Conservation (phyloP, 2,888 invertebrate species). For the Lymantria monacha region DNA sequence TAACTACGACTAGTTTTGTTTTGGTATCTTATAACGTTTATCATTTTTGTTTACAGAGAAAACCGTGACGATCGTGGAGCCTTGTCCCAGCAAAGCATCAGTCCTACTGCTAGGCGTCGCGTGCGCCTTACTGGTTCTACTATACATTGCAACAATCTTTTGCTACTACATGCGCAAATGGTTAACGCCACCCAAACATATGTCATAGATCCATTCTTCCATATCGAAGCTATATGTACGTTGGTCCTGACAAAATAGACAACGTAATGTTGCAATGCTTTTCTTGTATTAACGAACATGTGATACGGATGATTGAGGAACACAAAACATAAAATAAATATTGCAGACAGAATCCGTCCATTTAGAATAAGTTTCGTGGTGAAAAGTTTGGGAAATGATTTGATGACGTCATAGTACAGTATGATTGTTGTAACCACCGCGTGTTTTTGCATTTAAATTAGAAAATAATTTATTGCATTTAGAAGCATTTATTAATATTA, state of each 20-base stretch:
- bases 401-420: slow-evolving; percentile 38
- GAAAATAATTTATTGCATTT: slow-evolving; percentile 72
- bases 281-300: slow-evolving; percentile 55
- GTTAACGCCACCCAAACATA: slow-evolving; percentile 92
- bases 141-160: slow-evolving; percentile 95
- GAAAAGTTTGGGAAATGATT: slow-evolving; percentile 41
- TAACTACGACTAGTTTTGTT: not conserved
- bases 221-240: slow-evolving; percentile 23
- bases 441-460: slow-evolving; percentile 68
- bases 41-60: slow-evolving; percentile 83
- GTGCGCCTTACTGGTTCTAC: slow-evolving; percentile 92
- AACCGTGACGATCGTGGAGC: slow-evolving; percentile 94
- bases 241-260: slow-evolving; percentile 25
- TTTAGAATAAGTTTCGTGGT: slow-evolving; percentile 49
- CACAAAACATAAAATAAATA: slow-evolving; percentile 31
- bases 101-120: slow-evolving; percentile 95
- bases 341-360: slow-evolving; percentile 48
- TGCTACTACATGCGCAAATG: slow-evolving; percentile 97
- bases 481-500: slow-evolving; percentile 59
- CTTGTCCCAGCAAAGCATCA: slow-evolving; percentile 95
- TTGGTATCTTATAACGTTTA: not conserved
- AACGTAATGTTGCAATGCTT: slow-evolving; percentile 32
- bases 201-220: slow-evolving; percentile 64
- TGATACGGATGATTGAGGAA: slow-evolving; percentile 74
- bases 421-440: slow-evolving; percentile 72